Evolutionary conservation across 1,140 invertebrate genomes (phyloP).

Genomic region (Camponotus floridanus): DNA sequence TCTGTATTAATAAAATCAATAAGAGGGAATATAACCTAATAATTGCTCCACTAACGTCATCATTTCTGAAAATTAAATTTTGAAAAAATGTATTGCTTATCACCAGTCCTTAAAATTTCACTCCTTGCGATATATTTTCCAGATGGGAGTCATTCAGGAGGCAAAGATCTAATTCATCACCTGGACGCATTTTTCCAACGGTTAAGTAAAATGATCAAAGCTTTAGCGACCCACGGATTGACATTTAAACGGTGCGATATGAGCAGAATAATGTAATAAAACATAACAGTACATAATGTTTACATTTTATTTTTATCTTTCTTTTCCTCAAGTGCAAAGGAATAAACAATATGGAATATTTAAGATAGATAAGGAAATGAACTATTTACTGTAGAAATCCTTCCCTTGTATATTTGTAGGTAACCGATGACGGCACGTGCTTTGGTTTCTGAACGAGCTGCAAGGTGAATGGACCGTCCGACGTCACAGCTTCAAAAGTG

Average conservation of each 20-base stretch:
- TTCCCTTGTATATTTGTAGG: conserved; percentile 11
- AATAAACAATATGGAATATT: conserved; percentile 6
- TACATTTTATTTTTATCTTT: conserved; percentile 13
- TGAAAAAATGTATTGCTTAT: neutral
- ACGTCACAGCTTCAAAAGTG: conserved; percentile 75
- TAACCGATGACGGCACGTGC: conserved; percentile 35
- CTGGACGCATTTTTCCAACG: conserved; percentile 8
- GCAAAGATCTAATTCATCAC: conserved; percentile 31
- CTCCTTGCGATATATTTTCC: conserved; percentile 6
- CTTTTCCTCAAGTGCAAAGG: neutral
- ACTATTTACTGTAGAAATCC: conserved; percentile 8
- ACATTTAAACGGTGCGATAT: conserved; percentile 36
- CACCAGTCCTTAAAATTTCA: conserved; percentile 26
- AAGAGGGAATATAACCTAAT: neutral
- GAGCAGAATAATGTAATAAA: conserved; percentile 23
- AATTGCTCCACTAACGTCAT: conserved; percentile 56
- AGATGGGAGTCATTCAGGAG: conserved; percentile 1
- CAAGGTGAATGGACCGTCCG: conserved; percentile 80
- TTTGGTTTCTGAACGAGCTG: conserved; percentile 70
- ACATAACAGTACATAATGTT: neutral
- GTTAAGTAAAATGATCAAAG: conserved; percentile 11
- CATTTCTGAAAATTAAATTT: conserved; percentile 55
- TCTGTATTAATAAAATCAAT: too few species aligned
- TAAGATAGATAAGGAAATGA: neutral
- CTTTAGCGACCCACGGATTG: conserved; percentile 22